Percentiles rank a stretch among this genome's conserved stretches.
Evolutionary conservation across 2,888 invertebrate species (phyloP).

Genomic region (Melanophora roralis): DNA sequence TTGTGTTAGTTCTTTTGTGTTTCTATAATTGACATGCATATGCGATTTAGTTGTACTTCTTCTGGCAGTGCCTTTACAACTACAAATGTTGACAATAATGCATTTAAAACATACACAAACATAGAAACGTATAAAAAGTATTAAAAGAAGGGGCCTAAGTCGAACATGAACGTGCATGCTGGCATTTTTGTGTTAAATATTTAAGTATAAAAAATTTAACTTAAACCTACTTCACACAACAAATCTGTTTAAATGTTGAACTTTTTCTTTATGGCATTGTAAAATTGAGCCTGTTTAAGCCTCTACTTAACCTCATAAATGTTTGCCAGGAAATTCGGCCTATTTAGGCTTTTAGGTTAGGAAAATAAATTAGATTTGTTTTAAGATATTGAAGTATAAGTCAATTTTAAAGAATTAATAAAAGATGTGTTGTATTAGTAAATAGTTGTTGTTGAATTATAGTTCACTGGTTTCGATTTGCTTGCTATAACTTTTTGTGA

Average conservation of each 20-base stretch:
- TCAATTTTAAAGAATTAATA: neutral
- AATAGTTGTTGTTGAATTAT: too few species aligned
- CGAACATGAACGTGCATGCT: conserved; percentile 44
- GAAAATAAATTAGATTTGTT: neutral
- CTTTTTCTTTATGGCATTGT: conserved; percentile 2
- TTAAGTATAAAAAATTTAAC: conserved; percentile 10
- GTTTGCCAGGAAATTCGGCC: conserved; percentile 26
- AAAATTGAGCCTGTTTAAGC: conserved; percentile 27
- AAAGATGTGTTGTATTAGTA: too few species aligned
- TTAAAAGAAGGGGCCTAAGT: conserved; percentile 1
- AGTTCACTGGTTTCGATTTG: conserved; percentile 18
- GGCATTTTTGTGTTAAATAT: neutral
- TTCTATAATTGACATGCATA: conserved; percentile 42
- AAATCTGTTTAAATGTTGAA: conserved; percentile 20
- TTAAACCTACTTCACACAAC: conserved; percentile 22
- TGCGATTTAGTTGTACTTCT: conserved; percentile 38
- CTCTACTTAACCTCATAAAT: conserved; percentile 21
- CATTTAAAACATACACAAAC: conserved; percentile 51
- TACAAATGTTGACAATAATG: conserved; percentile 60
- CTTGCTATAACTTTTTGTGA: neutral
- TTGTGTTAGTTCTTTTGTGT: conserved; percentile 2
- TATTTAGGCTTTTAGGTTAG: conserved; percentile 21
- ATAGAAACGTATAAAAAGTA: conserved; percentile 18
- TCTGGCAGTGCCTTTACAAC: conserved; percentile 23
- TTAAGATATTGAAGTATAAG: neutral